A percentile compares a stretch with the other conserved stretches of the same genome.
Evolutionary conservation across 2,888 invertebrate species (phyloP).

Genomic region (Mantis religiosa): DNA sequence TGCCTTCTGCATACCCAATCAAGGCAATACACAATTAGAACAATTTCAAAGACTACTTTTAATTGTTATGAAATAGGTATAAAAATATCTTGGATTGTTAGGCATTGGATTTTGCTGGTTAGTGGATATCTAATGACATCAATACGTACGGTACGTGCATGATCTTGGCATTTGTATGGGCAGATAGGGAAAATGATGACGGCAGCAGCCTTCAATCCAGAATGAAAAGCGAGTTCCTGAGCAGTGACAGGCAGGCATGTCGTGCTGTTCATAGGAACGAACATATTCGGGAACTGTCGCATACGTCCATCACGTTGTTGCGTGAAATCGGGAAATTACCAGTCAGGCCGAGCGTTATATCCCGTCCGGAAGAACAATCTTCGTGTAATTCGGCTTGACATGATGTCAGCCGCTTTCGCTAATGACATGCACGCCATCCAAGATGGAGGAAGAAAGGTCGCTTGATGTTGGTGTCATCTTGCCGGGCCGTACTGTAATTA

Average conservation of each 20-base stretch:
- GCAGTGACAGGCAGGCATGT: not conserved
- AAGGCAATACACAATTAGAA: too few relatives aligned
- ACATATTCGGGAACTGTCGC: not conserved
- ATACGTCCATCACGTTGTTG: not conserved
- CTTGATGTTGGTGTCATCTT: not conserved
- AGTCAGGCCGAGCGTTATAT: not conserved
- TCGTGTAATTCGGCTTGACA: not conserved
- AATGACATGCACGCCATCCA: not conserved
- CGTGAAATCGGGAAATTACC: slow-evolving; percentile 11
- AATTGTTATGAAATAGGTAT: too few relatives aligned
- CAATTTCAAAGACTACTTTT: too few relatives aligned
- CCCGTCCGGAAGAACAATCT: not conserved
- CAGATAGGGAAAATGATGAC: not conserved
- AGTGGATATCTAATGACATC: too few relatives aligned
- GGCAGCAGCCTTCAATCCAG: not conserved
- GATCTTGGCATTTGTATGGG: not conserved
- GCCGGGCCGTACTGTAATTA: not conserved
- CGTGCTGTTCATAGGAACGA: not conserved
- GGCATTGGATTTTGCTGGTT: too few relatives aligned
- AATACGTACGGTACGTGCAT: too few relatives aligned
- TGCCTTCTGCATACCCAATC: too few relatives aligned
- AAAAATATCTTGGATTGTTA: too few relatives aligned
- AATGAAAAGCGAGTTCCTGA: not conserved
- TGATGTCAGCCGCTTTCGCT: not conserved
- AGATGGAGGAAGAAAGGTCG: not conserved